A percentile compares a stretch with the other conserved stretches of the same genome.
phyloP scores from a whole-genome alignment of 2,888 invertebrate genomes.

The Aethes cnicana region DNA sequence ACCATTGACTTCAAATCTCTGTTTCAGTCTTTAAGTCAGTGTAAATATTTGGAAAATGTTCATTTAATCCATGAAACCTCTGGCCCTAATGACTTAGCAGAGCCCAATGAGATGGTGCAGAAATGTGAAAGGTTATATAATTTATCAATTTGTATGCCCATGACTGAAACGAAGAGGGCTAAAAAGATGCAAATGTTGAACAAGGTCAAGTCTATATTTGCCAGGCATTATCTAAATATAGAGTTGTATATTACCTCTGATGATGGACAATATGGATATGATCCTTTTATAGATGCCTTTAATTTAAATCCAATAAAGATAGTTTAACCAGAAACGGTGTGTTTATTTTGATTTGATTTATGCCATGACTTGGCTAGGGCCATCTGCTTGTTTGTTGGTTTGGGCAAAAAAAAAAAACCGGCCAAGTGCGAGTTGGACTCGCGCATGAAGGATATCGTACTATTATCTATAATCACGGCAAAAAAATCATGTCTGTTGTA shows the following conservation, averaged over 20 bases:
- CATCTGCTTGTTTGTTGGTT: too few species aligned
- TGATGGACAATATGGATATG: slow-evolving; percentile 17
- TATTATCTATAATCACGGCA: too few species aligned
- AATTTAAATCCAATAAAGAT: slow-evolving; percentile 24
- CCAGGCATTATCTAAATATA: slow-evolving; percentile 20
- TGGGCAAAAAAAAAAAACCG: too few species aligned
- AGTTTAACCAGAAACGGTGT: background rate
- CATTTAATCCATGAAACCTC: slow-evolving; percentile 19
- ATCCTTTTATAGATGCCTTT: slow-evolving; percentile 22
- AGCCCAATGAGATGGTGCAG: slow-evolving; percentile 18
- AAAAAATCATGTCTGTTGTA: too few species aligned
- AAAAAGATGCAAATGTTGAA: slow-evolving; percentile 17
- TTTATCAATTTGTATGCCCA: slow-evolving; percentile 17
- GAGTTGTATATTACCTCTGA: slow-evolving; percentile 16
- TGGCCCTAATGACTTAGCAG: slow-evolving; percentile 2
- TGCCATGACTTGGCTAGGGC: too few species aligned
- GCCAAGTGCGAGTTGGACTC: too few species aligned
- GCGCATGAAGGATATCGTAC: too few species aligned
- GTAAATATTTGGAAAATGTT: slow-evolving; percentile 24
- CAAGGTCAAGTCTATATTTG: slow-evolving; percentile 13
- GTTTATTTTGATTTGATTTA: too few species aligned
- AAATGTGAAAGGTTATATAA: slow-evolving; percentile 22
- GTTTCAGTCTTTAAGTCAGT: slow-evolving; percentile 18
- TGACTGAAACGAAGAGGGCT: background rate
- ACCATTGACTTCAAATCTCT: slow-evolving; percentile 23